Base-by-base conservation (phyloP, 2,888 invertebrate species). In the Arrhopalites spinosus region DNA sequence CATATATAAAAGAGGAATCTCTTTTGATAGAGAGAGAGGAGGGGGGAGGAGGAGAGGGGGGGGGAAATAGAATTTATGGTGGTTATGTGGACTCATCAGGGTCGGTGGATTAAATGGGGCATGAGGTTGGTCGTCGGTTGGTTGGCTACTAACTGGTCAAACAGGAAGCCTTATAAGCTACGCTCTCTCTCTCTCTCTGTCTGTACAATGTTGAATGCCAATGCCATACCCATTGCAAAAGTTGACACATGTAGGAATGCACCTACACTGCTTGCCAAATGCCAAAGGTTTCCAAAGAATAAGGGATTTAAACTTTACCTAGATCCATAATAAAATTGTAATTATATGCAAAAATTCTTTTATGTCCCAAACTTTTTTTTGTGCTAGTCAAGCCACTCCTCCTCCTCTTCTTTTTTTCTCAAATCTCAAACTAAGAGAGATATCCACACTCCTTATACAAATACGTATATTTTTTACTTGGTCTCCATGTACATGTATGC, bases 71-170 rank as follows among this genome's bases (percentile, higher is more conserved):
- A 66, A 66, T 45, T 23, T 66, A 43, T 66, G 43, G 20, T 23
- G 45, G 66, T 66, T 63, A 61, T 72, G 50, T 36, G 66, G 66
- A 43, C 20, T 75, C 76, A 76, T 78, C 63, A 73, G 77, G 80
- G 78, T 80, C 79, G 79, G 76, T 36, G 74, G 74, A 77, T 75
- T 77, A 80, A 80, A 80, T 80, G 78, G 80, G 80, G 75, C 78
- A 80, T 80, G 80, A 80, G 80, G 80, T 77, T 80, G 76, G 72
- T 56, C 53, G 67, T 47, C 43, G 50, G 50, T n/a, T n/a, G 29
- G 36, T 20, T 71, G 69, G 59, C 72, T 53, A 75, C 63, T 73
- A 77, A 80, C 79, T 80, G 80, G 82, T 82, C 82, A 82, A 82
- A 80, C 82, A 82, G 81, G 82, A 82, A 82, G 79, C 78, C 75